Evolutionary conservation across 1,140 invertebrate species (phyloP).

Genomic region (Oryzaephilus surinamensis): DNA sequence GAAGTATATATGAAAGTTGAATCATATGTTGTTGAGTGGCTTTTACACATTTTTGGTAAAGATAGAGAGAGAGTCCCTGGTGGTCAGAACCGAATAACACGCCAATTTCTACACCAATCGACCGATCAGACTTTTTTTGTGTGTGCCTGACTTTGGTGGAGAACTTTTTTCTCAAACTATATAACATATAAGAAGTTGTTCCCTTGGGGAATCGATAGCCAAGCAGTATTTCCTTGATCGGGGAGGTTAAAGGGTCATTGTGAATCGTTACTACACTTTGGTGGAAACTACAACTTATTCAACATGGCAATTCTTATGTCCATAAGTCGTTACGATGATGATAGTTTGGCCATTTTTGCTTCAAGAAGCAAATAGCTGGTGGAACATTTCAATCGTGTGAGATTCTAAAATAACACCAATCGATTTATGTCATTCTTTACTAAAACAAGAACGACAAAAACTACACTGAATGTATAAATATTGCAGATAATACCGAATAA

Average conservation of each 20-base stretch:
- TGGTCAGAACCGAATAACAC: conserved; percentile 26
- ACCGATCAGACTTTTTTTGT: conserved; percentile 24
- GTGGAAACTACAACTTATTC: no score
- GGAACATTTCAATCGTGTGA: no score
- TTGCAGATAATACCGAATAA: no score
- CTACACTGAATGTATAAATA: no score
- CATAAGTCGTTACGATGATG: no score
- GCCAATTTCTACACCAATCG: conserved; percentile 27
- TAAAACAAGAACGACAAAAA: neutral
- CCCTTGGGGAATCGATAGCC: conserved; percentile 28
- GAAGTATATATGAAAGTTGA: conserved; percentile 5
- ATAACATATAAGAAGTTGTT: conserved; percentile 28
- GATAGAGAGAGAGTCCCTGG: conserved; percentile 18
- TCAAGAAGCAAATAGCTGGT: no score
- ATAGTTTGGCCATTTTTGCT: no score
- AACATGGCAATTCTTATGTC: no score
- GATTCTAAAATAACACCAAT: neutral
- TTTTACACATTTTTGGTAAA: conserved; percentile 7
- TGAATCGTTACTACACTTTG: conserved; percentile 22
- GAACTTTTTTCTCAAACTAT: conserved; percentile 24
- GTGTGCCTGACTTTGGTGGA: conserved; percentile 16
- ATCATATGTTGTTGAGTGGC: conserved; percentile 9
- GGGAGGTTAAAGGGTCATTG: conserved; percentile 28
- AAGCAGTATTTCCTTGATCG: conserved; percentile 26
- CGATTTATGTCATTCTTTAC: neutral